Evolutionary conservation across 2,888 invertebrate genomes (phyloP).

Genomic region (Sepiola atlantica): DNA sequence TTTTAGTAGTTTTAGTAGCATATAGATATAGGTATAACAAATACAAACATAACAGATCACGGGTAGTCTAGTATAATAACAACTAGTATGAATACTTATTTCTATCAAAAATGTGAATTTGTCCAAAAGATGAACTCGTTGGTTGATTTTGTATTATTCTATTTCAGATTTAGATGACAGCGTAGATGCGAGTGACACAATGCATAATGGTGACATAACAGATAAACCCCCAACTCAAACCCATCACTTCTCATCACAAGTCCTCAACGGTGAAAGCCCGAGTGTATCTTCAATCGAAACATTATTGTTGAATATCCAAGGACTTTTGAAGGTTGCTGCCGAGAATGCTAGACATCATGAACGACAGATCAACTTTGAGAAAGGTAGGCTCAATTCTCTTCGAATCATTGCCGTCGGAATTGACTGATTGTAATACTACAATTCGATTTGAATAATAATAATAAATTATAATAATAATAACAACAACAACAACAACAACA

Average conservation of each 20-base stretch:
- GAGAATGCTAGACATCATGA: constrained; percentile 97
- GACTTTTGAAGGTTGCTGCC: constrained; percentile 95
- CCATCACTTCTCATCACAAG: constrained; percentile 52
- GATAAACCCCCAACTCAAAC: constrained; percentile 55
- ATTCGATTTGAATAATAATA: too few species aligned
- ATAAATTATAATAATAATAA: too few species aligned
- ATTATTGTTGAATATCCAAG: constrained; percentile 94
- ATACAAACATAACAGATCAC: not conserved
- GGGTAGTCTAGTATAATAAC: not conserved
- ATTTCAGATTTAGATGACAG: constrained; percentile 53
- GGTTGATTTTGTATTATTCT: not conserved
- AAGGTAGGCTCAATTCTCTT: constrained; percentile 82
- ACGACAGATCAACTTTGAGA: constrained; percentile 95
- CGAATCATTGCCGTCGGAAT: not conserved
- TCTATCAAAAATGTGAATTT: not conserved
- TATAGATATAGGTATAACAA: not conserved
- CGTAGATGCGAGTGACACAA: constrained; percentile 57
- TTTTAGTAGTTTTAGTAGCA: not conserved
- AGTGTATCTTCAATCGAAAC: constrained; percentile 89
- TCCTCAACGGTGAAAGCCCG: constrained; percentile 58
- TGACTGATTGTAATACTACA: too few species aligned
- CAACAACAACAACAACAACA: too few species aligned
- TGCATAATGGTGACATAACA: constrained; percentile 55
- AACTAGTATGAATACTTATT: not conserved
- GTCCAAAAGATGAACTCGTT: not conserved